A percentile compares a stretch with the other conserved stretches of the same genome.
These are phyloP conservation scores for Dermolepida albohirtum DNA, from an alignment of 2,888 invertebrate genomes.

Conservation along the genomic window DNA sequence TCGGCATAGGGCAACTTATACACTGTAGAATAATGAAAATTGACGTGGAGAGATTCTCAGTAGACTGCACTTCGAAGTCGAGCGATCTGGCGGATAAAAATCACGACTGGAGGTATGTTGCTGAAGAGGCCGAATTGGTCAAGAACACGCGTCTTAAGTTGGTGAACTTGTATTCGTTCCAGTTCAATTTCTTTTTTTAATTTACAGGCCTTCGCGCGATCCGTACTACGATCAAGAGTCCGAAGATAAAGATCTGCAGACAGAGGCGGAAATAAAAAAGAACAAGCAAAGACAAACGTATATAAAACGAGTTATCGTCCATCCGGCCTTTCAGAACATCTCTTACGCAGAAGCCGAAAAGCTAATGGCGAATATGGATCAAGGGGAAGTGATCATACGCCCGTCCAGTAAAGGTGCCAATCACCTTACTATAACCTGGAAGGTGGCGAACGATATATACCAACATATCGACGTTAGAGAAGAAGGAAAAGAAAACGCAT, in stretches of 20 bases:
- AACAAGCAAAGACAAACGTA: constrained; percentile 86
- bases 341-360: constrained; percentile 93
- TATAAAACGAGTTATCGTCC: constrained; percentile 96
- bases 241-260: constrained; percentile 83
- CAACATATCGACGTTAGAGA: constrained; percentile 97
- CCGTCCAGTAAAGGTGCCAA: constrained; percentile 97
- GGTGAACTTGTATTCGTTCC: too few relatives aligned
- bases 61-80: constrained; percentile 93
- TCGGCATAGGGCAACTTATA: constrained; percentile 84
- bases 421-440: constrained; percentile 98
- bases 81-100: constrained; percentile 93
- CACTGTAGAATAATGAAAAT: constrained; percentile 95
- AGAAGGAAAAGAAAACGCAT: constrained; percentile 96
- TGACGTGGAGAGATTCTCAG: constrained; percentile 92
- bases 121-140: too few relatives aligned
- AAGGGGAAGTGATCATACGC: constrained; percentile 95
- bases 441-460: constrained; percentile 92
- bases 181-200: not conserved
- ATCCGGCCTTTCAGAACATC: constrained; percentile 97
- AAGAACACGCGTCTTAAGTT: too few relatives aligned
- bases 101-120: constrained; percentile 83
- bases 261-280: constrained; percentile 85
- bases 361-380: constrained; percentile 91
- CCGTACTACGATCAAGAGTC: constrained; percentile 89
- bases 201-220: constrained; percentile 82